Evolutionary conservation across 2,888 invertebrate species (phyloP), one percentile per base, ranked within the genome.

Genomic region (Stenolophus ochropezus): DNA sequence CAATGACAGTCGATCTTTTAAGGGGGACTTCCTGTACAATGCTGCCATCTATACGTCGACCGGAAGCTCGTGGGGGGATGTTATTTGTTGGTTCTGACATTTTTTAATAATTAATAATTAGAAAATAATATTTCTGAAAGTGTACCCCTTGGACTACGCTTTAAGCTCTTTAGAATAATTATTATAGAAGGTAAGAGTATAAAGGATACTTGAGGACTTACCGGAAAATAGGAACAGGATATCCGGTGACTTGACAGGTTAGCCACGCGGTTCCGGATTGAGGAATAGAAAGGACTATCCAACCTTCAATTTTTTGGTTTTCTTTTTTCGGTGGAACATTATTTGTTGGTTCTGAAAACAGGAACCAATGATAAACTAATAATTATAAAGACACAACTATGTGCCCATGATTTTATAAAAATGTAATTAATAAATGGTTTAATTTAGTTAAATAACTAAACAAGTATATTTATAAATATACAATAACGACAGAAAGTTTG

Each of bases 11-110:
- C 25, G 90, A 88, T 79, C 85, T 84, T 65, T 88, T 85, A 8
- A 85, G 84, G 82, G 87, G 83, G 82, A 87, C 88, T 83, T 89
- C 90, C 86, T 90, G 88, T 85, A 92, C 89, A 86, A 92, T 90
- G 84, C 90, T 90, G 84, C 90, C 90, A 83, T 89, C 89, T 85
- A 89, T 89, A 86, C 89, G 90, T 85, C 89, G 89, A 73, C 90
- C 90, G 20, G 90, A 88, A 25, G 88, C 85, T 84, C 90, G 89
- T 85, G 93, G 93, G 83, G 92, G 91, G 85, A 93, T 91, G 89
- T 93, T 93, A 90, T 91, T 93, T 82, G 93, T 93, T 81, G 93
- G 93, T 89, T 94, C 93, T 94, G 92, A 84, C 83, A 82, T 47
- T 82, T 76, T 47, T 25, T 16, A n/a, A 4, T 25, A 1, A 11